Percentiles rank a stretch among this genome's conserved stretches.
These are phyloP conservation scores for Acanthosepion lycidas DNA, from an alignment of 2,888 invertebrate genomes.

Conservation along the genomic window DNA sequence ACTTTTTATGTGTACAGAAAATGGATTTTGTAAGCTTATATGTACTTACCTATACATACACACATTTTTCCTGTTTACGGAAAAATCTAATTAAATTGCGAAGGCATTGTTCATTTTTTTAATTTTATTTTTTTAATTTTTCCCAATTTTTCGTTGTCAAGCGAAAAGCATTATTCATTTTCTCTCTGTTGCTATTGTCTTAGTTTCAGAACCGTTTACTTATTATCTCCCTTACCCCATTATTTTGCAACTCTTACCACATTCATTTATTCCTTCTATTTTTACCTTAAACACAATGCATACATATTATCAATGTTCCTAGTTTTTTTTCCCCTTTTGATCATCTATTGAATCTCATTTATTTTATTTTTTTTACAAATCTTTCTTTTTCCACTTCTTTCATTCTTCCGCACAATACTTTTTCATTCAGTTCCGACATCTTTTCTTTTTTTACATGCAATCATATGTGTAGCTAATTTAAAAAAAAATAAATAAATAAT, in stretches of 20 bases:
- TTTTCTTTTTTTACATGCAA: too few relatives aligned
- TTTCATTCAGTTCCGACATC: too few relatives aligned
- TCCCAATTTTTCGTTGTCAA: background rate
- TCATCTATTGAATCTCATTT: too few relatives aligned
- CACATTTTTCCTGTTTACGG: background rate
- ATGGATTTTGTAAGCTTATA: too few relatives aligned
- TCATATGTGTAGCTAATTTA: too few relatives aligned
- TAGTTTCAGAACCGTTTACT: background rate
- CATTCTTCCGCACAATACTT: too few relatives aligned
- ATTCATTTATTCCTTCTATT: background rate
- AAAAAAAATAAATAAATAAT: too few relatives aligned
- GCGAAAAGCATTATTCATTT: constrained; percentile 14
- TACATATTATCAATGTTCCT: background rate
- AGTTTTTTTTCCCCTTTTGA: too few relatives aligned
- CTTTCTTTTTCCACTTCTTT: too few relatives aligned
- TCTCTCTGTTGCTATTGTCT: background rate
- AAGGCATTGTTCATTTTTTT: background rate
- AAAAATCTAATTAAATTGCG: background rate
- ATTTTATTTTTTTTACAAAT: too few relatives aligned
- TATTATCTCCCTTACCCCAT: background rate
- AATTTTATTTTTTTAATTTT: background rate
- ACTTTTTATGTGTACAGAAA: too few relatives aligned
- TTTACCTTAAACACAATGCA: background rate
- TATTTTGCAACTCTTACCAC: background rate
- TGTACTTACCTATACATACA: background rate